Evolutionary conservation across 2,113 vertebrate genomes (phyloP), one percentile per base, ranked within the genome.

Genomic region (Bostrychus sinensis): DNA sequence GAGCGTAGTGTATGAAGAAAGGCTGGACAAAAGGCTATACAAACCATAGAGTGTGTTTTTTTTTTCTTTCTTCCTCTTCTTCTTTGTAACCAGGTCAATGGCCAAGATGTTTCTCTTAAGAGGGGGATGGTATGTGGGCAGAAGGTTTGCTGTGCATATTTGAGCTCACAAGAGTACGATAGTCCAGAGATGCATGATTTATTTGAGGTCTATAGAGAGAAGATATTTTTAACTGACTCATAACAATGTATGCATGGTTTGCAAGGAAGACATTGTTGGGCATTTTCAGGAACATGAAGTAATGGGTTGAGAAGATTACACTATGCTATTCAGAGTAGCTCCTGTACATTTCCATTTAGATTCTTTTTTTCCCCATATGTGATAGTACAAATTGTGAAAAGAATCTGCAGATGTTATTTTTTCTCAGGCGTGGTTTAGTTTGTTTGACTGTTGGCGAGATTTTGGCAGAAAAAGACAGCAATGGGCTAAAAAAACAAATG

Each of bases 51-150:
- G 70, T 75, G 68, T 79, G 73, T 16, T 20, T 8, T 9, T 48
- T 48, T 48, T 48, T 48, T 25, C 45, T 4, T 10, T 10, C n/a
- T n/a, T n/a, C n/a, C n/a, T n/a, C n/a, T n/a, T n/a, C 62, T 70
- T 56, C 69, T 75, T 70, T 72, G 64, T 62, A 88, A 86, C 68
- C 80, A 78, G 81, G 80, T 88, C 87, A 86, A 73, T 16, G 20
- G 45, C 64, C 53, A 53, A 56, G 56, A 76, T 69, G 62, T 76
- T 70, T 61, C 41, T 7, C 37, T 48, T 30, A 58, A 62, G 56
- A 7, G 45, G 56, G 62, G 56, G 66, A 22, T 5, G 56, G 56
- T 56, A n/a, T 32, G 59, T 56, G 11, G 26, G 56, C 13, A 19
- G 8, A 12, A 53, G 39, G 36, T n/a, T 34, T 41, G 46, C 25